These are phyloP conservation scores for Leucoptera coffeella DNA, from an alignment of 2,888 invertebrate genomes.

Conservation along the genomic window DNA sequence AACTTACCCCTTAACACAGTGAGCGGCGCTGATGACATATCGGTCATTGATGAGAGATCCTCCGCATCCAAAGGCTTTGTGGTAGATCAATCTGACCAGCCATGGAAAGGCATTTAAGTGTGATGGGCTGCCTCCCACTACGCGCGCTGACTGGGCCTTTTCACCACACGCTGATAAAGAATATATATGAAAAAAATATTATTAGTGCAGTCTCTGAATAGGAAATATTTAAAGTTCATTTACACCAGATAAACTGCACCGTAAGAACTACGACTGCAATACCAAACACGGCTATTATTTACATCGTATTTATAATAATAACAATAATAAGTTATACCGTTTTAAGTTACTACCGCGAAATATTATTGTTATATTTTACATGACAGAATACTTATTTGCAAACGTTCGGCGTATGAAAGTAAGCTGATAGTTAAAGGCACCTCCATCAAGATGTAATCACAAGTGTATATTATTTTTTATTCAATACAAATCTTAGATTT, in stretches of 20 bases:
- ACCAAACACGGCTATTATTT: no score
- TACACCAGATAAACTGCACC: no score
- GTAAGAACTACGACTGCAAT: no score
- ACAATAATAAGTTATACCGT: not conserved
- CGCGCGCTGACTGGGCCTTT: conserved; percentile 71
- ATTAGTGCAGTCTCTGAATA: not conserved
- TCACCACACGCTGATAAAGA: conserved; percentile 65
- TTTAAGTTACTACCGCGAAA: no score
- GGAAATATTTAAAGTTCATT: no score
- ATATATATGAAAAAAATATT: not conserved
- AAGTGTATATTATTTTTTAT: no score
- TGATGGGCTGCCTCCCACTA: conserved; percentile 74
- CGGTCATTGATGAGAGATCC: conserved; percentile 82
- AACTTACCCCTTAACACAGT: conserved; percentile 80
- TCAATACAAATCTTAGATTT: no score
- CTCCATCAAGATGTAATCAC: no score
- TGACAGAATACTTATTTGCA: no score
- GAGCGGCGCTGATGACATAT: conserved; percentile 82
- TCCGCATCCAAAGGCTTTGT: conserved; percentile 86
- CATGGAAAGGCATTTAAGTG: conserved; percentile 78
- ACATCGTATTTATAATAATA: not conserved
- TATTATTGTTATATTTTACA: no score
- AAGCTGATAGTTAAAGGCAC: no score
- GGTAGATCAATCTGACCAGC: conserved; percentile 79
- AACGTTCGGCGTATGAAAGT: no score